A percentile compares a stretch with the other conserved stretches of the same genome.
phyloP scores from a whole-genome alignment of 2,797 vertebrate species.

The Salarias fasciatus region DNA sequence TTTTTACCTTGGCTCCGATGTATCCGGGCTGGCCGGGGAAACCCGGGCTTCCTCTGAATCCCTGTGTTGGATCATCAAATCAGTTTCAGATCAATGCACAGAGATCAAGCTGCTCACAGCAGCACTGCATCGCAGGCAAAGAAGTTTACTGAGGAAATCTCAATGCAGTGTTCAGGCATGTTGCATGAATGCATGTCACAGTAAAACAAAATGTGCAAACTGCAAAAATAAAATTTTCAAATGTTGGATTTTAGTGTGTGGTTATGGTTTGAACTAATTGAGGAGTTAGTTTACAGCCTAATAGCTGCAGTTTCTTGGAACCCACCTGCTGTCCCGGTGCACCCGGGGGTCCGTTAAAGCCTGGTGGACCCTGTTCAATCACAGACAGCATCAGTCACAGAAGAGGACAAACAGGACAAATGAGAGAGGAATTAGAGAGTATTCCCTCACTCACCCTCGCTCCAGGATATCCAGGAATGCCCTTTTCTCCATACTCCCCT shows the following conservation, averaged over 20 bases:
- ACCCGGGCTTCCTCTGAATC: slow-evolving; percentile 81
- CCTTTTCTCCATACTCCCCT: slow-evolving; percentile 91
- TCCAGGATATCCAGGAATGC: slow-evolving; percentile 91
- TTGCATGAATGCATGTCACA: too few species aligned
- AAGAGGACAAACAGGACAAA: slow-evolving; percentile 3
- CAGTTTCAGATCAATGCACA: neutral
- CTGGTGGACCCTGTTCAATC: slow-evolving; percentile 84
- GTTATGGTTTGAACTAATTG: too few species aligned
- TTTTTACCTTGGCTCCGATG: slow-evolving; percentile 87
- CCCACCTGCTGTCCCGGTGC: slow-evolving; percentile 79
- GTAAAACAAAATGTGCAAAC: too few species aligned
- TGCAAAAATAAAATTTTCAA: too few species aligned
- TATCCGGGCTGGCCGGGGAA: slow-evolving; percentile 81
- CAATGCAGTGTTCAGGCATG: too few species aligned
- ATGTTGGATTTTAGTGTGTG: too few species aligned
- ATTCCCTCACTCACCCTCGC: slow-evolving; percentile 84
- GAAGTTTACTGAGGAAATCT: too few species aligned
- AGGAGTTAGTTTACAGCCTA: too few species aligned
- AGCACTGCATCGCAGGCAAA: too few species aligned
- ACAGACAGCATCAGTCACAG: slow-evolving; percentile 27
- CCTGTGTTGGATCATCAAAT: slow-evolving; percentile 76
- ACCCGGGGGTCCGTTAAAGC: slow-evolving; percentile 86
- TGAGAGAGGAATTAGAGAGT: neutral
- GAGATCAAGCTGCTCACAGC: too few species aligned
- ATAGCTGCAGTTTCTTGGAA: too few species aligned